Evolutionary conservation across 1,140 invertebrate genomes (phyloP).

Genomic region (Aporrectodea caliginosa): DNA sequence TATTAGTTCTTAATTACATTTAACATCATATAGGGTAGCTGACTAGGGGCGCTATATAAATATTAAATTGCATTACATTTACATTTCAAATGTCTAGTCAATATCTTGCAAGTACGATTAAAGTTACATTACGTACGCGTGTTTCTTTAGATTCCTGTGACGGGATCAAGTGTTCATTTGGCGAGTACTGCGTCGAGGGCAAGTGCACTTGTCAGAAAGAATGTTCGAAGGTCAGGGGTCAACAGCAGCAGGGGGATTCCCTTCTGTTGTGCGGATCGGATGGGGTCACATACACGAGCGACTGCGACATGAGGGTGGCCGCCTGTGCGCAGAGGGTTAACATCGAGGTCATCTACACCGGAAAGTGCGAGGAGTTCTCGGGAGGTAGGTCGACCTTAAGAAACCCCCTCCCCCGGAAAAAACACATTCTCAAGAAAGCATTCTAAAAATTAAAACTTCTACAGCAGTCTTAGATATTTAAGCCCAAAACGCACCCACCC

Average conservation of each 20-base stretch:
- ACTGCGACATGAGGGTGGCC: conserved; percentile 33
- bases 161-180: background rate
- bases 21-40: too few relatives aligned
- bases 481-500: too few relatives aligned
- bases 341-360: conserved; percentile 61
- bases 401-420: too few relatives aligned
- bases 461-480: too few relatives aligned
- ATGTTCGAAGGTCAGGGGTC: background rate
- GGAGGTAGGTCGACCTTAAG: background rate
- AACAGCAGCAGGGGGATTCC: background rate
- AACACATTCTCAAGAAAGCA: too few relatives aligned
- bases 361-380: background rate
- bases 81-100: too few relatives aligned
- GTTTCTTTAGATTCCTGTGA: background rate
- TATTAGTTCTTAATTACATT: too few relatives aligned
- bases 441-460: too few relatives aligned
- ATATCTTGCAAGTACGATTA: too few relatives aligned
- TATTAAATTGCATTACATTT: too few relatives aligned
- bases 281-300: conserved; percentile 35
- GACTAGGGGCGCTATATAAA: too few relatives aligned
- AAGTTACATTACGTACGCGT: too few relatives aligned
- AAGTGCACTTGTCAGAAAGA: background rate
- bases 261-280: conserved; percentile 58
- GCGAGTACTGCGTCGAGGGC: background rate
- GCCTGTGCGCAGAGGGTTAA: conserved; percentile 68